Percentiles rank a stretch among this genome's conserved stretches.
Evolutionary conservation across 2,113 vertebrate genomes (phyloP).

Genomic region (Myocastor coypus): DNA sequence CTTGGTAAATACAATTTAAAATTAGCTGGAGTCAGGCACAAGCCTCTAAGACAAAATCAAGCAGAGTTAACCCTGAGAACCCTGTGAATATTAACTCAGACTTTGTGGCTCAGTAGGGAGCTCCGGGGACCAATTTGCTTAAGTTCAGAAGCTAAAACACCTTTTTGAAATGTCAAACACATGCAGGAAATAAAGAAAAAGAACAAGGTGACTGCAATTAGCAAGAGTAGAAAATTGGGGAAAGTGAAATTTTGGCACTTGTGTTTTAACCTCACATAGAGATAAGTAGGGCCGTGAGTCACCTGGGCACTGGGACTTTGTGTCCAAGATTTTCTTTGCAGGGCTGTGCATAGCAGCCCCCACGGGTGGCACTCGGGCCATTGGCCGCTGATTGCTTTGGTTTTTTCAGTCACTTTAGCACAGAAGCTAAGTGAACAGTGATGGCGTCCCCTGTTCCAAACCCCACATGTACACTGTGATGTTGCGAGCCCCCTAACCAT

Average conservation of each 20-base stretch:
- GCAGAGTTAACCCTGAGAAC: conserved; percentile 71
- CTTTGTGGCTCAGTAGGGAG: conserved; percentile 70
- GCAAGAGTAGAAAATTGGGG: conserved; percentile 84
- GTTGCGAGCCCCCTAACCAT: background rate
- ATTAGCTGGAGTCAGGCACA: conserved; percentile 62
- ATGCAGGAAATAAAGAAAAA: conserved; percentile 82
- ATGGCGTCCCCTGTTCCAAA: background rate
- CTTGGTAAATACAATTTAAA: conserved; percentile 67
- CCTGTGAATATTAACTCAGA: conserved; percentile 72
- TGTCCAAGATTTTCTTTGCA: background rate
- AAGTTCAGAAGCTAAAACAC: conserved; percentile 81
- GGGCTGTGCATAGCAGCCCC: background rate
- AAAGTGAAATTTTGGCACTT: conserved; percentile 84
- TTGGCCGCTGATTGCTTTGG: background rate
- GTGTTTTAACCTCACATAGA: conserved; percentile 83
- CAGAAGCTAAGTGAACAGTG: background rate
- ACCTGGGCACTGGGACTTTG: conserved; percentile 70
- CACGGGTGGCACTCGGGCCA: accelerated
- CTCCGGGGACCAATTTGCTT: conserved; percentile 82
- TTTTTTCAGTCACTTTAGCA: background rate
- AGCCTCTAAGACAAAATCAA: conserved; percentile 43
- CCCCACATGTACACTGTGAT: background rate
- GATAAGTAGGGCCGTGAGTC: conserved; percentile 85
- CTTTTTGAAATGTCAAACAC: conserved; percentile 84
- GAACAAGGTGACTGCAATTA: conserved; percentile 83